Base-by-base conservation (phyloP, 2,113 vertebrate species). In the Uria aalge region DNA sequence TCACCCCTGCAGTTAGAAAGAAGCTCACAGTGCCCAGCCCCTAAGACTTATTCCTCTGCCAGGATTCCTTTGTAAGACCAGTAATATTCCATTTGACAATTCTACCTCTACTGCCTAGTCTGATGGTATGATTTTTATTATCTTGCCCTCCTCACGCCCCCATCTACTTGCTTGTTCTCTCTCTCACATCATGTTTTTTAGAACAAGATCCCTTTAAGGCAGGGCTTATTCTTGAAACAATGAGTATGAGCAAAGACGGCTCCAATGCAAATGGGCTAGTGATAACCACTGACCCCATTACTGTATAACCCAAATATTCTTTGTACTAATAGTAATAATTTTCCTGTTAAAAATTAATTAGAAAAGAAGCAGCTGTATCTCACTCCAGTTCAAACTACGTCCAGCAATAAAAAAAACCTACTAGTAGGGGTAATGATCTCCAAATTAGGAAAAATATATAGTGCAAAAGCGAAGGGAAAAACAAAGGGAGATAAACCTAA, bases 221-320 rank as follows among this genome's bases (percentile, higher is more conserved):
- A 94, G 40, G 60, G 36, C 19, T 86, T 92, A 53, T 82, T 83
- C 91, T 81, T 69, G 30, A 96, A 91, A 92, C 57, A 85, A 94
- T 29, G 45, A 60, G 40, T 20, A 24, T 17, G 29, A 92, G n/a
- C 64, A 84, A 91, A 81, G 29, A 66, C 1, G 1, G 34, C 50
- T 77, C 43, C 77, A 48, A 29, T 34, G 80, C 64, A 92, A 95
- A 85, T 38, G 43, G 62, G 12, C 23, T 36, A 75, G 40, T 57
- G 81, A 66, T 76, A 88, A 81, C 60, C 81, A 68, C 34, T 78
- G 84, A 88, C 43, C 27, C 57, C 45, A 40, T 73, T 68, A 82
- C 16, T 27, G 48, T 36, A 71, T n/a, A 88, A 83, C 15, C 24
- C 45, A 74, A 85, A 30, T 59, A 56, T 64, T 60, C 56, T 73